Conservation (phyloP, 2,113 vertebrate genomes). For the Neomonachus schauinslandi region DNA sequence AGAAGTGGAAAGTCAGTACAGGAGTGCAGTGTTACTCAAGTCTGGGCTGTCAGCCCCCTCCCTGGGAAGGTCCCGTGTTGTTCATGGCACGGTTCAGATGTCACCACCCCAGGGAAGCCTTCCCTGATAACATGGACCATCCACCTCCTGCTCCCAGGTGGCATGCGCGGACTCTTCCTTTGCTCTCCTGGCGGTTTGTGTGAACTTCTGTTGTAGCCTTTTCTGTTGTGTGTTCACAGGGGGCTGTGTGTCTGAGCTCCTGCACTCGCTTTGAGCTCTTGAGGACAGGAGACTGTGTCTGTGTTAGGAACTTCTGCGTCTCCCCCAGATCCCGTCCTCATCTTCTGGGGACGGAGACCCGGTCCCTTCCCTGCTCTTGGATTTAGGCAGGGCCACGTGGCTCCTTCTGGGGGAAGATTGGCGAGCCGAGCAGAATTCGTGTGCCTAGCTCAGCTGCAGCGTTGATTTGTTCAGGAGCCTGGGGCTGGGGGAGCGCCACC, state of each 20-base stretch:
- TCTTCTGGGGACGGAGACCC: background rate
- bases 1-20: background rate
- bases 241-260: background rate
- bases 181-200: rapidly evolving
- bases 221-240: rapidly evolving
- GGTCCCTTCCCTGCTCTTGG: background rate
- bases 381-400: background rate
- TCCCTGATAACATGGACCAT: rapidly evolving
- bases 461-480: background rate
- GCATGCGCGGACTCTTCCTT: background rate
- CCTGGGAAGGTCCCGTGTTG: too few species aligned
- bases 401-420: background rate
- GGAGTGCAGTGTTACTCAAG: background rate
- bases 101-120: background rate
- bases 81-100: background rate
- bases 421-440: background rate
- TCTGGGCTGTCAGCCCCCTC: background rate
- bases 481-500: background rate
- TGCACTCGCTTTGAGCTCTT: rapidly evolving
- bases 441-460: background rate
- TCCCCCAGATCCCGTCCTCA: background rate
- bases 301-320: background rate
- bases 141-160: rapidly evolving
- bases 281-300: background rate
- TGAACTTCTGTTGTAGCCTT: background rate